phyloP scores from a whole-genome alignment of 2,888 invertebrate genomes.

The Xestia xanthographa region DNA sequence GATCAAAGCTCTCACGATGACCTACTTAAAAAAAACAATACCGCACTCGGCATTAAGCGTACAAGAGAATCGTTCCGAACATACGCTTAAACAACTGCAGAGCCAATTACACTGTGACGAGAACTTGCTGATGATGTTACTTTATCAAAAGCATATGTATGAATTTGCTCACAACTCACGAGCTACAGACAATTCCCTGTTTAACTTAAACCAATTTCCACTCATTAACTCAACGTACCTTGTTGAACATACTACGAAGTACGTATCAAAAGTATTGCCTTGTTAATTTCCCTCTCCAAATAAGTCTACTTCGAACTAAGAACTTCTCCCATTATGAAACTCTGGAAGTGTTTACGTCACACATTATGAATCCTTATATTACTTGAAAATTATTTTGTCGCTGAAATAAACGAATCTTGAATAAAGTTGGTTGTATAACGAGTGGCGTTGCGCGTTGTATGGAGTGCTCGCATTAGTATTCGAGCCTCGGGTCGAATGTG shows the following conservation, averaged over 20 bases:
- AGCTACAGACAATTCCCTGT: conserved; percentile 63
- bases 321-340: conserved; percentile 68
- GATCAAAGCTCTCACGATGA: conserved; percentile 47
- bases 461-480: conserved; percentile 76
- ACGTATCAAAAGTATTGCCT: conserved; percentile 68
- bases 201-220: conserved; percentile 69
- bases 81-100: conserved; percentile 50
- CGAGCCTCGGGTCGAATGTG: conserved; percentile 72
- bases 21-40: conserved; percentile 56
- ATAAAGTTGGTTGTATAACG: conserved; percentile 70
- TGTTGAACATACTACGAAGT: conserved; percentile 63
- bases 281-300: conserved; percentile 66
- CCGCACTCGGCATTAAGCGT: conserved; percentile 20
- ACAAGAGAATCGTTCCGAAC: conserved; percentile 42
- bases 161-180: conserved; percentile 53
- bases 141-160: conserved; percentile 62
- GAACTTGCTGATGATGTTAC: conserved; percentile 50
- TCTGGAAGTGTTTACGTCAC: conserved; percentile 69
- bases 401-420: conserved; percentile 72
- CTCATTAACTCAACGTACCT: conserved; percentile 64
- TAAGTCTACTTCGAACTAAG: conserved; percentile 62
- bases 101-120: conserved; percentile 55
- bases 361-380: conserved; percentile 70
- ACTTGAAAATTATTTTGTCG: conserved; percentile 71
- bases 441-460: conserved; percentile 69